A percentile compares a stretch with the other conserved stretches of the same genome.
Evolutionary conservation across 1,140 invertebrate species (phyloP).

Genomic region (Ooceraea biroi): DNA sequence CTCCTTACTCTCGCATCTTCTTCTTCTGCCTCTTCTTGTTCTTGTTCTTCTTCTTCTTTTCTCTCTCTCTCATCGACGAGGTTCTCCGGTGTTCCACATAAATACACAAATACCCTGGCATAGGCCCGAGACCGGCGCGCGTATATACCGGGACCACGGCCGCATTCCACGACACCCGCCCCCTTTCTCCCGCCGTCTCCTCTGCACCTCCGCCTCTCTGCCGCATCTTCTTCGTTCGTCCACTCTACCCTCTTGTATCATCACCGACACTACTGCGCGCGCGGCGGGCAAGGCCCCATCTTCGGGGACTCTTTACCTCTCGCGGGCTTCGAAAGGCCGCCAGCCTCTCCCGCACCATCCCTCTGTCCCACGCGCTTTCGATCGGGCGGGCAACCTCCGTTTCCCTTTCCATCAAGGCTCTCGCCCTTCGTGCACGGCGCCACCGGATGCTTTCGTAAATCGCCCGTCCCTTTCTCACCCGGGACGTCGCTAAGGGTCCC

Average conservation of each 20-base stretch:
- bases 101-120: constrained; percentile 85
- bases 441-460: constrained; percentile 78
- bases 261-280: constrained; percentile 54
- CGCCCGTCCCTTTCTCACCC: constrained; percentile 55
- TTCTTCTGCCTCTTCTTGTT: constrained; percentile 30
- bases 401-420: constrained; percentile 33
- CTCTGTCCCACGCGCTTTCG: constrained; percentile 8
- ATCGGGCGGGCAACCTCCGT: constrained; percentile 39
- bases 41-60: constrained; percentile 24
- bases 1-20: constrained; percentile 11
- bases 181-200: constrained; percentile 42
- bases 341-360: constrained; percentile 45
- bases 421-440: constrained; percentile 76
- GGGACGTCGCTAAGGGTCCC: constrained; percentile 23
- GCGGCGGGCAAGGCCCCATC: constrained; percentile 70
- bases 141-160: constrained; percentile 82
- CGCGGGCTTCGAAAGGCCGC: constrained; percentile 21
- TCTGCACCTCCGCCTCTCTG: constrained; percentile 33
- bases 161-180: constrained; percentile 83
- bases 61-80: constrained; percentile 48
- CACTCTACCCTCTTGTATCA: constrained; percentile 63
- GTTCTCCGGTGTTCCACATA: constrained; percentile 83
- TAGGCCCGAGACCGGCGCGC: constrained; percentile 74
- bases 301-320: constrained; percentile 77
- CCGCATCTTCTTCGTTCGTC: constrained; percentile 55